Evolutionary conservation across 2,888 invertebrate species (phyloP), one percentile per base, ranked within the genome.

Genomic region (Stenodera caucasica): DNA sequence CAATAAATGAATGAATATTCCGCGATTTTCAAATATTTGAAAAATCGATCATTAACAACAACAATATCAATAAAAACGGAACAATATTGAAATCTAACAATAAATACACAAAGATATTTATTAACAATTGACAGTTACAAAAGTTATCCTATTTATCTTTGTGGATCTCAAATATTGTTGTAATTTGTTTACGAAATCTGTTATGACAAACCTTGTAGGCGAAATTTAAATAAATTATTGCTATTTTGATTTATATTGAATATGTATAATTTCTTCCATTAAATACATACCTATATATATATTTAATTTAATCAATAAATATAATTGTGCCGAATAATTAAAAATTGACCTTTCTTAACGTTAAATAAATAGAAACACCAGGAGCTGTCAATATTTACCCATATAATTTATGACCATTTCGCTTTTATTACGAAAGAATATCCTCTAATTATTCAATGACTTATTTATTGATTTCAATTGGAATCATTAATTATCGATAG

Each of bases 141-240:
- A 40, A 40, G 40, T 40, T 40, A 15, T 40, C 11, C 40, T 40
- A 40, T 40, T 40, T 40, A 21, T 45, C 21, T 45, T 21, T 21
- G 21, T 21, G 21, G 18, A 12, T 45, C 7, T 12, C 12, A 45
- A 45, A 45, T 21, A 45, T 45, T 21, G 45, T 21, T 45, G 45
- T 45, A 45, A 45, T 18, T 45, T 45, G 45, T 45, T 45, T 45
- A 45, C 45, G 45, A 45, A 45, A 45, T 45, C 45, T 45, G 11
- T 40, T 40, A 15, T 45, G 21, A 45, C 11, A 45, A 9, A 45
- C 21, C 45, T 45, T 21, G 45, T 45, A 45, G 45, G 45, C 45
- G 45, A 21, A 45, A 45, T 45, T 40, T 45, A 11, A 45, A 45
- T 45, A 21, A 45, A 45, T 45, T 15, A 21, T 45, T 6, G 15